phyloP scores from a whole-genome alignment of 1,140 invertebrate genomes.

The Scaptomyza graminum region DNA sequence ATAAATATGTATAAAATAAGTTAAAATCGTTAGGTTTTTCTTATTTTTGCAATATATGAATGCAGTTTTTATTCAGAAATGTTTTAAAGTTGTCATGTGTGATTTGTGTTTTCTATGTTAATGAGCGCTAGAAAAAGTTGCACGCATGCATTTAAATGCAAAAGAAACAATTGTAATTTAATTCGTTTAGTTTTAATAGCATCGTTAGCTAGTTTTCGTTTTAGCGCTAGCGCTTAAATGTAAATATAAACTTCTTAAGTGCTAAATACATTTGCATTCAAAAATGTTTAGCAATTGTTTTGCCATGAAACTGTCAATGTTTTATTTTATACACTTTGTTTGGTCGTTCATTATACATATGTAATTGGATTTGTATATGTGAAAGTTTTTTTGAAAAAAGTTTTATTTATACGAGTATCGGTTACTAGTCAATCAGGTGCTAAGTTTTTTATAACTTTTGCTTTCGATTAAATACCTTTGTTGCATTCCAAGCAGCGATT shows the following conservation, averaged over 20 bases:
- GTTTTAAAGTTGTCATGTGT: constrained; percentile 54
- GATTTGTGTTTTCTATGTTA: constrained; percentile 38
- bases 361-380: constrained; percentile 27
- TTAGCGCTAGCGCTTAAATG: constrained; percentile 42
- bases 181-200: constrained; percentile 71
- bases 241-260: constrained; percentile 76
- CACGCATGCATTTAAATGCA: constrained; percentile 73
- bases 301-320: constrained; percentile 75
- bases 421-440: constrained; percentile 54
- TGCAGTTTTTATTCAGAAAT: constrained; percentile 76
- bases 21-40: constrained; percentile 24
- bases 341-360: constrained; percentile 62
- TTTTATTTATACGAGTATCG: constrained; percentile 1
- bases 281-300: constrained; percentile 70
- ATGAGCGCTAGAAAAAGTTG: constrained; percentile 65
- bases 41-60: constrained; percentile 60
- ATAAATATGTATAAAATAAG: constrained; percentile 55
- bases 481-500: constrained; percentile 71
- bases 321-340: constrained; percentile 65
- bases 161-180: constrained; percentile 66
- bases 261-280: constrained; percentile 73
- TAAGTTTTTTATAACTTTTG: constrained; percentile 39
- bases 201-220: constrained; percentile 54
- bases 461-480: constrained; percentile 65
- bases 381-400: constrained; percentile 16